These are phyloP conservation scores for Deladenus siricidicola DNA, from an alignment of 2,888 invertebrate genomes.

Conservation along the genomic window DNA sequence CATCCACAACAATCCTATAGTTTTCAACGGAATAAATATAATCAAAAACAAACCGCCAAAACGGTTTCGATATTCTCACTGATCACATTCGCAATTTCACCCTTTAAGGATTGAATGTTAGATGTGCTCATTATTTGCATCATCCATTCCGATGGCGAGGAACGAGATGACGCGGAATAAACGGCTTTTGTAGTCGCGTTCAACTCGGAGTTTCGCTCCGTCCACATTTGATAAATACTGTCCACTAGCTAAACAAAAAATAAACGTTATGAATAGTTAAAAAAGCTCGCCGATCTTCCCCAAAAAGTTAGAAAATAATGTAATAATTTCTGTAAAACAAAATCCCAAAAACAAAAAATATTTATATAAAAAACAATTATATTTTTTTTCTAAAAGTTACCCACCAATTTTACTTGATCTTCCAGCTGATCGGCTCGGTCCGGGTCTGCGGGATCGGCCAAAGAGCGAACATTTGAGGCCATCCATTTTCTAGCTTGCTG, in stretches of 20 bases:
- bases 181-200: constrained; percentile 9
- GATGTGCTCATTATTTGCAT: constrained; percentile 42
- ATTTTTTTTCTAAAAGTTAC: not conserved
- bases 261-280: too few species aligned
- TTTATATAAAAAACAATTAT: not conserved
- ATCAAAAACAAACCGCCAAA: constrained; percentile 36
- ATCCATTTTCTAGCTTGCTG: constrained; percentile 50
- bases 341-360: too few species aligned
- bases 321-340: not conserved
- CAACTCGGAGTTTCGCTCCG: constrained; percentile 26
- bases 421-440: constrained; percentile 51
- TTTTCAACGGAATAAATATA: not conserved
- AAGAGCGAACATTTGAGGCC: constrained; percentile 43
- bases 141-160: constrained; percentile 20
- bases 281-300: not conserved
- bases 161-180: not conserved
- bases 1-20: not conserved
- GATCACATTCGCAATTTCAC: constrained; percentile 46
- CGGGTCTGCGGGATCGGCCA: constrained; percentile 46
- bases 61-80: constrained; percentile 53
- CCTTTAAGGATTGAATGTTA: constrained; percentile 44
- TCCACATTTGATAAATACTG: constrained; percentile 50
- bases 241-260: constrained; percentile 51
- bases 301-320: constrained; percentile 3
- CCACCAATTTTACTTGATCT: constrained; percentile 45